Evolutionary conservation across 2,797 vertebrate species (phyloP).

Genomic region (Selene dorsalis): DNA sequence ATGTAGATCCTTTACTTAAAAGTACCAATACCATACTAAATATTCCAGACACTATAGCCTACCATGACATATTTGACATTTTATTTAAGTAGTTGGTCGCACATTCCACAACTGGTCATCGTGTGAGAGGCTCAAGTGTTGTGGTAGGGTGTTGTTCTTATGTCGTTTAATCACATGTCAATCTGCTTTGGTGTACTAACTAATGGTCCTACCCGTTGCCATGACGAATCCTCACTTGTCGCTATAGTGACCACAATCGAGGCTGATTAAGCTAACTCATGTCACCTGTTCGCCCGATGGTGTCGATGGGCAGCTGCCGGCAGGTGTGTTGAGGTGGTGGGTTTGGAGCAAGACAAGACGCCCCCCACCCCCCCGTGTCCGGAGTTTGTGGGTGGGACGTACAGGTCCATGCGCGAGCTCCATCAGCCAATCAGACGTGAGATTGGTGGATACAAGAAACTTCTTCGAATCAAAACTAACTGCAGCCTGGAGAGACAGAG

Average conservation of each 20-base stretch:
- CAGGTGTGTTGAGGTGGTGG: background rate
- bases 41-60: no score
- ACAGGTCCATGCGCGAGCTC: background rate
- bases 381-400: no score
- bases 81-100: no score
- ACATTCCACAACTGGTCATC: no score
- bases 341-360: background rate
- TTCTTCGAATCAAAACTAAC: background rate
- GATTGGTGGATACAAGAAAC: background rate
- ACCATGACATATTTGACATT: no score
- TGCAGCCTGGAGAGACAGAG: background rate
- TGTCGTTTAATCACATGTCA: no score
- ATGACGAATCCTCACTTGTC: background rate
- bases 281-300: background rate
- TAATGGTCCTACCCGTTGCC: background rate
- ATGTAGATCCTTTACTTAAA: no score
- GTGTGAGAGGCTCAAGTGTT: no score
- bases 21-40: no score
- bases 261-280: background rate
- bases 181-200: no score
- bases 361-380: no score
- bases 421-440: conserved; percentile 32
- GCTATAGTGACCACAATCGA: background rate
- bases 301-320: background rate
- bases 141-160: no score